Percentiles rank a stretch among this genome's conserved stretches.
Evolutionary conservation across 2,888 invertebrate species (phyloP).

Genomic region (Limnephilus marmoratus): DNA sequence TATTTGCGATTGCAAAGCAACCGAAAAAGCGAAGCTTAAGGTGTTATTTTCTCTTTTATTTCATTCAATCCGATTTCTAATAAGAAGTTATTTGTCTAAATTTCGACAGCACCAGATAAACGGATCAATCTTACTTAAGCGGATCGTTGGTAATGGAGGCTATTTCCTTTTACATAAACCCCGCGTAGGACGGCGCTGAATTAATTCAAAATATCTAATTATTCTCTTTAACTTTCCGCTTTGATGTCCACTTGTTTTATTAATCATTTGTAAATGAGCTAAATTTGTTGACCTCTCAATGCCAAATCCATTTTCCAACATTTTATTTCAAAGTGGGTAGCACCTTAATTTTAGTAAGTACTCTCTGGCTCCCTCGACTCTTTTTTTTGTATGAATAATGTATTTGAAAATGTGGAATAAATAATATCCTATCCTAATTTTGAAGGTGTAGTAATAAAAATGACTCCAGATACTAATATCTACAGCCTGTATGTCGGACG

Average conservation of each 20-base stretch:
- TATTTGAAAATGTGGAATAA: background rate
- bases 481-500: no score
- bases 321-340: background rate
- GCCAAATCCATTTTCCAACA: background rate
- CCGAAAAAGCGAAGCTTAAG: background rate
- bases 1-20: slow-evolving; percentile 2
- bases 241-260: background rate
- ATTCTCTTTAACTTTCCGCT: slow-evolving; percentile 16
- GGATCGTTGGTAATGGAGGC: slow-evolving; percentile 17
- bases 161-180: background rate
- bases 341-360: no score
- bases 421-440: background rate
- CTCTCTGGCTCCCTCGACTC: no score
- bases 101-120: slow-evolving; percentile 39
- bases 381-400: background rate
- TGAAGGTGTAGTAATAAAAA: no score
- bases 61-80: background rate
- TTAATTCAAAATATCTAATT: slow-evolving; percentile 14
- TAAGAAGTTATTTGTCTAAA: slow-evolving; percentile 29
- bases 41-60: slow-evolving; percentile 17
- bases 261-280: background rate
- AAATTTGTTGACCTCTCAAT: background rate
- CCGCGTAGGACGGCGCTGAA: background rate
- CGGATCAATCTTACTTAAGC: slow-evolving; percentile 45
- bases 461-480: no score